Conservation (phyloP, 2,113 vertebrate genomes). For the Lampris incognitus region DNA sequence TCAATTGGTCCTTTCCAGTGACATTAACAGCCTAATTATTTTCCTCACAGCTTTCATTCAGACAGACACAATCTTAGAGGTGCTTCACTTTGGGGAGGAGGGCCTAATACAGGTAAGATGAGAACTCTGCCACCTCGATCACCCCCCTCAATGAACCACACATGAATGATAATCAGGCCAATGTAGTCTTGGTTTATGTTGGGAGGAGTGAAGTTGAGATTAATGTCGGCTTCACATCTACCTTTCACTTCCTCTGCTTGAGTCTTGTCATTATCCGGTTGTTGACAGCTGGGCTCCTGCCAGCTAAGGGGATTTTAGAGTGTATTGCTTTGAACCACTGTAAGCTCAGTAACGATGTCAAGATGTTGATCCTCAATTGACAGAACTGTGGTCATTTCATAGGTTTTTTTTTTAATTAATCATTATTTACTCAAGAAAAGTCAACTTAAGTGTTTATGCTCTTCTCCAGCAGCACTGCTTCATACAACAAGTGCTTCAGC, state of each 20-base stretch:
- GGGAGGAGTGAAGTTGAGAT: background rate
- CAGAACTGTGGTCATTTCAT: no score
- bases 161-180: background rate
- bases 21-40: background rate
- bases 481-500: no score
- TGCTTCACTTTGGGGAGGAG: slow-evolving; percentile 91
- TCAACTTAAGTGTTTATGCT: no score
- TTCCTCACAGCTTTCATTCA: slow-evolving; percentile 88
- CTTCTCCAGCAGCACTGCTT: no score
- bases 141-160: background rate
- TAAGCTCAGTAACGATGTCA: no score
- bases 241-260: background rate
- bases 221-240: background rate
- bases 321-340: no score
- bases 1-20: background rate
- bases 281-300: background rate
- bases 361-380: no score
- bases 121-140: background rate
- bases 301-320: background rate
- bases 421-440: no score
- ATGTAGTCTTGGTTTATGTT: background rate
- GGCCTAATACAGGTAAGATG: slow-evolving; percentile 88
- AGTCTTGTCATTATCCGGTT: background rate
- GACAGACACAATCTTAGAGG: slow-evolving; percentile 91
- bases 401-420: no score